Percentiles rank a stretch among this genome's conserved stretches.
phyloP scores from a whole-genome alignment of 2,113 vertebrate genomes.

The Anseranas semipalmata region DNA sequence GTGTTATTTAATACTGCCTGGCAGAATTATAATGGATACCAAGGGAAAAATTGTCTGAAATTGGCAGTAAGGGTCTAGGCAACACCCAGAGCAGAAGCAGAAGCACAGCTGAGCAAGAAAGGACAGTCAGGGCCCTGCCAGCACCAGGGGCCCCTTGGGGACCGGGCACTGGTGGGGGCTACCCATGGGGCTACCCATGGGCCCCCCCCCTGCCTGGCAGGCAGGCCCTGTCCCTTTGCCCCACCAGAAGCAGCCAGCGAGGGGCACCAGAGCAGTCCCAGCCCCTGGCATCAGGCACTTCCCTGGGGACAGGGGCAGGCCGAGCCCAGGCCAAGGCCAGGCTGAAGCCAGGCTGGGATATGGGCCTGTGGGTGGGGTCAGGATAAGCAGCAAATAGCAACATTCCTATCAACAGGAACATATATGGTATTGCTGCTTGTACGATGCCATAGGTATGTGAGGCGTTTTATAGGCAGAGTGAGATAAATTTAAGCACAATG shows the following conservation, averaged over 20 bases:
- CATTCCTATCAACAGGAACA: background rate
- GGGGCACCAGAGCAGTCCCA: accelerated
- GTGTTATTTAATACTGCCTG: background rate
- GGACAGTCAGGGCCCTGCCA: accelerated
- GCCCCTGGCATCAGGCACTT: accelerated
- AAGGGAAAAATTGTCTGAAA: background rate
- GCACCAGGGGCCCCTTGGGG: background rate
- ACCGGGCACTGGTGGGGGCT: accelerated
- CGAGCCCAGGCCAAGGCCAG: accelerated
- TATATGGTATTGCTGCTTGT: background rate
- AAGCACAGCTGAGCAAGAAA: background rate
- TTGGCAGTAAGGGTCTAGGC: background rate
- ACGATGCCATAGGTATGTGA: background rate
- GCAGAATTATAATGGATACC: background rate
- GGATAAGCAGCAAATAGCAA: background rate
- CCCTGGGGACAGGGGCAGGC: no score
- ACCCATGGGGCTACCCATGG: background rate
- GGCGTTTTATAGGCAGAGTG: background rate
- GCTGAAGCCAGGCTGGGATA: background rate
- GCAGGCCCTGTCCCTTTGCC: background rate
- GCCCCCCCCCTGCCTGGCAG: no score
- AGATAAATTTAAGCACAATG: background rate
- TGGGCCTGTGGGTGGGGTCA: accelerated
- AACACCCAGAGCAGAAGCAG: background rate
- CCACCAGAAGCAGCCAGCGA: background rate